Conservation (phyloP, 2,113 vertebrate species). For the Bolborhynchus lineola region DNA sequence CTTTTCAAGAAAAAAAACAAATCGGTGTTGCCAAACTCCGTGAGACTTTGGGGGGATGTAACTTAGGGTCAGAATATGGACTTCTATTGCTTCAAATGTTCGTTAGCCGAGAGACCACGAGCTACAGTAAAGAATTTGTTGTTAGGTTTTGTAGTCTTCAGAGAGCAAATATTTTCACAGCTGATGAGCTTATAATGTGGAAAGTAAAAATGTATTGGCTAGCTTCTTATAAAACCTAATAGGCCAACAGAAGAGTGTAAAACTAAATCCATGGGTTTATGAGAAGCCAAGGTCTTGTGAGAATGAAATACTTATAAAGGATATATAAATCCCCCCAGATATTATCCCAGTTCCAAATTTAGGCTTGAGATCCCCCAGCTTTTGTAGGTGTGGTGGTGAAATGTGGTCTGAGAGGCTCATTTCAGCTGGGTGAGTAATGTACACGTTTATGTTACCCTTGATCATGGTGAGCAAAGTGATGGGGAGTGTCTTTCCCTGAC, state of each 20-base stretch:
- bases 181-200: neutral
- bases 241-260: neutral
- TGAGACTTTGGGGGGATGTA: neutral
- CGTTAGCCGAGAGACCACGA: neutral
- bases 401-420: neutral
- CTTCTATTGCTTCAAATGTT: neutral
- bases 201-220: neutral
- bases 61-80: neutral
- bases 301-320: neutral
- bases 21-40: neutral
- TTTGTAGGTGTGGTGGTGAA: constrained; percentile 10
- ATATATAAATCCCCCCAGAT: neutral
- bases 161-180: neutral
- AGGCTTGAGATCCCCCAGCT: neutral
- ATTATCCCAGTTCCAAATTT: neutral
- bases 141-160: neutral
- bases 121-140: neutral
- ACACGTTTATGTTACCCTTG: neutral
- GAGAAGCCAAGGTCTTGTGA: neutral
- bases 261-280: constrained; percentile 6
- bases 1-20: neutral
- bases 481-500: neutral
- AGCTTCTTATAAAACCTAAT: neutral
- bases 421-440: constrained; percentile 27
- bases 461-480: neutral